Base-by-base conservation (phyloP, 1,140 invertebrate genomes). In the Procambarus virginalis region DNA sequence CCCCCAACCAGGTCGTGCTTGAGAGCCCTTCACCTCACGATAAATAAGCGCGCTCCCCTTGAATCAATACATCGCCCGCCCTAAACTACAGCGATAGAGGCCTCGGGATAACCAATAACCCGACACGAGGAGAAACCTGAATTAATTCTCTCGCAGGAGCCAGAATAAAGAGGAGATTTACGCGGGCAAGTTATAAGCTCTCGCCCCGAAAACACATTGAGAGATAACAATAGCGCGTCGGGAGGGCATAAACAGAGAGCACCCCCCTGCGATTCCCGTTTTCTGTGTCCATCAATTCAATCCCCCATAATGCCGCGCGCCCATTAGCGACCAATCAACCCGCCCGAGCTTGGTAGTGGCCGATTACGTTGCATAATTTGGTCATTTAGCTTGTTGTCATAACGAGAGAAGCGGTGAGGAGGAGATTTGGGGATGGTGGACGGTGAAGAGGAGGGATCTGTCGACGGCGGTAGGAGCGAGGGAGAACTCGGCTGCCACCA, bases 291-390 rank as follows among this genome's bases (percentile, higher is more conserved):
- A 78, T 78, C 76, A 48, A 78, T 78, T 78, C 17, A 78, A 78
- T 78, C 76, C 76, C 77, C 85, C 76, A 81, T 87, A 87, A 87
- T 87, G 46, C 85, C 60, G 22, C 49, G 76, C 60, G 64, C 55
- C 85, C 85, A 87, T 87, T 87, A 87, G 85, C 77, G 34, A 81
- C 85, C 85, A 87, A 87, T 87, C 85, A 81, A 79, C 85, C 14
- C 85, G 60, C 58, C 78, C 22, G 55, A 68, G 85, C 77, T 55
- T 70, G 75, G 60, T 46, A 73, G 58, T 73, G 60, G 76, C 46
- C 85, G 85, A 87, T 87, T 87, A 87, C 76, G 77, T 46, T 87
- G 85, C 51, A 87, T 87, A 87, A 87, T 87, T 87, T 58, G 76
- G 76, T 80, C 85, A 51, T 87, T 80, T 87, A 76, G 76, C 77